Evolutionary conservation across 2,113 vertebrate genomes (phyloP).

Genomic region (Psilopsiagon aurifrons): DNA sequence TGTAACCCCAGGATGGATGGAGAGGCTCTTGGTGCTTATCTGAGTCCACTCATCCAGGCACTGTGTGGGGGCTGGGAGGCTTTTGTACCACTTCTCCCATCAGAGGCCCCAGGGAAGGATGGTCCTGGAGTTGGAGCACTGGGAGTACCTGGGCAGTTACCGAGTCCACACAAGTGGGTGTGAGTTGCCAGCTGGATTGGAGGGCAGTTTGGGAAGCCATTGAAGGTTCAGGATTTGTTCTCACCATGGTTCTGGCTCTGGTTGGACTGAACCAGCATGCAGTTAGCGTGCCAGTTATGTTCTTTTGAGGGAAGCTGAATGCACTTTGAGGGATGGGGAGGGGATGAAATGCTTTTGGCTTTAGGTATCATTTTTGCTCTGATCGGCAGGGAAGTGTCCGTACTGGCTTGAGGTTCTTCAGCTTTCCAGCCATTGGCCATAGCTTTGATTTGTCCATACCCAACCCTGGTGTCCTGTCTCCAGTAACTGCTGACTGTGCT

Average conservation of each 20-base stretch:
- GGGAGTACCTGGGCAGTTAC: background rate
- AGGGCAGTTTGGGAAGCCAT: background rate
- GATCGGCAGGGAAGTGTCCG: background rate
- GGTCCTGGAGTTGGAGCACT: background rate
- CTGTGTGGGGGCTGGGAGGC: background rate
- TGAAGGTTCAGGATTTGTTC: background rate
- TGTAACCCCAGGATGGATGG: background rate
- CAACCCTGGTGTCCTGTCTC: background rate
- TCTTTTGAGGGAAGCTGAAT: background rate
- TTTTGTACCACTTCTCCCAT: background rate
- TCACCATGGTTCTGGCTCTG: background rate
- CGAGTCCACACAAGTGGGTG: background rate
- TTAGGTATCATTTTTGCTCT: background rate
- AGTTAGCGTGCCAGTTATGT: background rate
- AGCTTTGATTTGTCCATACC: background rate
- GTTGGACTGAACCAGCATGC: background rate
- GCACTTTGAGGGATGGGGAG: background rate
- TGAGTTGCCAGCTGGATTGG: background rate
- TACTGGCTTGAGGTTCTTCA: background rate
- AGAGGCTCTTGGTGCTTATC: background rate
- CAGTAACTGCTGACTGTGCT: background rate
- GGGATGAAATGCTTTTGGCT: background rate
- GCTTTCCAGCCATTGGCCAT: background rate
- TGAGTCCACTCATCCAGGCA: background rate
- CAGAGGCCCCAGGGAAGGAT: background rate